A percentile compares a stretch with the other conserved stretches of the same genome.
phyloP scores from a whole-genome alignment of 2,888 invertebrate genomes.

The Pseudococcus jackbeardsleyi region DNA sequence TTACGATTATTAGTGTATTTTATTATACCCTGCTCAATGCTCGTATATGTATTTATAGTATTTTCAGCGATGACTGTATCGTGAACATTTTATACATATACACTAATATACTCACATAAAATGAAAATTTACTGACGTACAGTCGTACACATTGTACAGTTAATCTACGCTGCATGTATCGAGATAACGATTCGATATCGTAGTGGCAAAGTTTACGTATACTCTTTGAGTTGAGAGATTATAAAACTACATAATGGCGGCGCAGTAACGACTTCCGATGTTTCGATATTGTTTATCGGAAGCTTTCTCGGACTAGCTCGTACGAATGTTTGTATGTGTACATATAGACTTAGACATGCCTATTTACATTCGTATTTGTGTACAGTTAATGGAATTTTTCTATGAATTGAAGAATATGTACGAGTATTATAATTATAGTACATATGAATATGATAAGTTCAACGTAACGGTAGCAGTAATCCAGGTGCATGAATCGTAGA shows the following conservation, averaged over 20 bases:
- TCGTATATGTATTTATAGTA: neutral
- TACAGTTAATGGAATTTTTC: neutral
- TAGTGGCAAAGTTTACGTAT: neutral
- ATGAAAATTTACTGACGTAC: neutral
- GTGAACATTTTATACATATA: neutral
- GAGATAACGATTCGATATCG: conserved; percentile 1
- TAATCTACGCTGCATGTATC: neutral
- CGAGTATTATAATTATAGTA: neutral
- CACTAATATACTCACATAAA: neutral
- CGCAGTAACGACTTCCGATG: neutral
- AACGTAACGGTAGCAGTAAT: neutral
- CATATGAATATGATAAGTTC: neutral
- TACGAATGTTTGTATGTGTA: neutral
- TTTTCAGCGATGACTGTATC: conserved; percentile 10
- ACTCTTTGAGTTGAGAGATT: neutral
- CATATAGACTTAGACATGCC: neutral
- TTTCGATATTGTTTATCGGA: neutral
- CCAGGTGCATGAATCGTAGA: neutral
- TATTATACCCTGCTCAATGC: no score
- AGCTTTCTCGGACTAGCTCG: neutral
- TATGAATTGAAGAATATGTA: neutral
- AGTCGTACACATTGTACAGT: neutral
- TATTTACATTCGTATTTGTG: neutral
- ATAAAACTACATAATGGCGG: neutral
- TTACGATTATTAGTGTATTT: neutral